Base-by-base conservation (phyloP, 1,140 invertebrate species). In the Drosophila bipectinata region DNA sequence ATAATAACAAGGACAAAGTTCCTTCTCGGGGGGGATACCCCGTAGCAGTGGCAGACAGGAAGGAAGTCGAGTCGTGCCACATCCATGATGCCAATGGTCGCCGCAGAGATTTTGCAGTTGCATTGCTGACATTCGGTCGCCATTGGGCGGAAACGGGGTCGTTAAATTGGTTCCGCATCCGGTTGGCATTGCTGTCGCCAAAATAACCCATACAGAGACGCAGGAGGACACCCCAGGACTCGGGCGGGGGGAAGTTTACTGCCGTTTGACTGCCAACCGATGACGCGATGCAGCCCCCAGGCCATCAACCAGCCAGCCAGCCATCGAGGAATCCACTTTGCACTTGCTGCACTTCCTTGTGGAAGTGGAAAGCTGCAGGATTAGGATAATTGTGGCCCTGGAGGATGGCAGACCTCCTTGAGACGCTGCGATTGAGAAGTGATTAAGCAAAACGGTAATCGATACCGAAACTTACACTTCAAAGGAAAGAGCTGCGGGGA, bases 141-240 rank as follows among this genome's bases (percentile, higher is more conserved):
- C 45, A 12, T 28, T 44, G 58, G 59, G 51, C 64, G 74, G 74
- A 77, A 71, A 77, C 77, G 74, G 64, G 58, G 66, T 68, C 73
- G 66, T 77, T 77, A 68, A 71, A 77, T 77, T 71, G 74, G 73
- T 77, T 77, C 73, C 74, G 74, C 61, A 75, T 74, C 72, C 72
- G 72, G 53, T 66, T 61, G 51, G 39, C 49, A 67, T 55, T 53
- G 62, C 63, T 30, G 60, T 51, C 51, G 41, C 52, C 56, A 28
- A 58, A 45, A 54, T 18, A 71, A 53, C 28, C 49, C 64, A 48
- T 15, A 62, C 34, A 28, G 41, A 15, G 41, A 4, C n/a, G 14
- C 14, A n/a, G 5, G 6, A 15, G 41, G 41, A 28, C 3, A n/a
- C 39, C 39, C 39, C 39, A 24, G 56, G 56, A 48, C 5, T 7